Evolutionary conservation across 35 echinoderm and acorn worm genomes (phyloP).

Genomic region (Apostichopus parvimensis): DNA sequence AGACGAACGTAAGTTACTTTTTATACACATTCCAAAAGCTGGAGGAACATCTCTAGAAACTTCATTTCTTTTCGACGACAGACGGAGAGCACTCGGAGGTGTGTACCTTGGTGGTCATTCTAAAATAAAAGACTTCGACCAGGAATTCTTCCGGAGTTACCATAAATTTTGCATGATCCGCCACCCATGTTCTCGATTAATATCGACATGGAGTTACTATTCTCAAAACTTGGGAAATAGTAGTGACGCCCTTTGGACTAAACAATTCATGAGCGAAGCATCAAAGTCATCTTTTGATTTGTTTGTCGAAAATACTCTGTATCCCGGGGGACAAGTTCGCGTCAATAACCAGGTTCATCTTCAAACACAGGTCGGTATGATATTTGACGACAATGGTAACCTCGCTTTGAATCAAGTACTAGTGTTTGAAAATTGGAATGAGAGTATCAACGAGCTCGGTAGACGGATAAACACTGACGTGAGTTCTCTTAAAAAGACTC

Average conservation of each 20-base stretch:
- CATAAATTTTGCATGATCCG: constrained; percentile 18
- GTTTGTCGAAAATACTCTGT: background rate
- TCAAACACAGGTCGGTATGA: constrained; percentile 5
- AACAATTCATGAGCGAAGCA: background rate
- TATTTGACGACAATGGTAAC: constrained; percentile 21
- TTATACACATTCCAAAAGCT: background rate
- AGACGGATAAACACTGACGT: background rate
- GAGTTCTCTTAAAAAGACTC: background rate
- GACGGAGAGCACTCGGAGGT: background rate
- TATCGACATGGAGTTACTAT: no score
- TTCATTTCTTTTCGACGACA: background rate
- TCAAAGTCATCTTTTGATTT: background rate
- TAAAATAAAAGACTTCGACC: constrained; percentile 7
- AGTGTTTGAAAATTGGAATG: constrained; percentile 37
- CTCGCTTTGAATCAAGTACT: constrained; percentile 13
- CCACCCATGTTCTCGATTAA: background rate
- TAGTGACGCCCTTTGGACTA: no score
- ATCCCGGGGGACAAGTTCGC: background rate
- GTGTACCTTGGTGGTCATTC: background rate
- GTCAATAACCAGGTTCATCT: constrained; percentile 9
- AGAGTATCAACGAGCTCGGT: constrained; percentile 8
- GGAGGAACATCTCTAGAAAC: background rate
- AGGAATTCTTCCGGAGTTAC: background rate
- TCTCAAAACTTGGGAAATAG: no score
- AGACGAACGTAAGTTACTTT: no score